A percentile compares a stretch with the other conserved stretches of the same genome.
phyloP scores from a whole-genome alignment of 2,888 invertebrate genomes.

The Acrobasis consociella region DNA sequence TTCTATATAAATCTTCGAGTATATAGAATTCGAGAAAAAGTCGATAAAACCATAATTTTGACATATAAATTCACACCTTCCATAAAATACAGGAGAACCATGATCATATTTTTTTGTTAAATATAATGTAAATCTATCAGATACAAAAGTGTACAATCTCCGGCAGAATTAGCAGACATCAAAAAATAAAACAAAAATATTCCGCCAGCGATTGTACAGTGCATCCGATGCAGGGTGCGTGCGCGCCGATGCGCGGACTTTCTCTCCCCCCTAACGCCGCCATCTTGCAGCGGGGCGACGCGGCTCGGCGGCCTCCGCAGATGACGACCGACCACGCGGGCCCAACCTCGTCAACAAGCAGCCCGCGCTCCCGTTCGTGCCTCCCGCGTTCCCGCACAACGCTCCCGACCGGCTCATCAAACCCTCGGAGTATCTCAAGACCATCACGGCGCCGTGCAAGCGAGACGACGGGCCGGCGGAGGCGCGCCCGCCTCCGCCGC shows the following conservation, averaged over 20 bases:
- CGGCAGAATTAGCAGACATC: neutral
- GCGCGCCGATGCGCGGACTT: constrained; percentile 68
- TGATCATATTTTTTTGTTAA: neutral
- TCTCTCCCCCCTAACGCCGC: constrained; percentile 64
- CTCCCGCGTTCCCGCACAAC: constrained; percentile 93
- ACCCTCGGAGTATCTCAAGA: constrained; percentile 95
- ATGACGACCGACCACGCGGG: constrained; percentile 80
- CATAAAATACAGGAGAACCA: no score
- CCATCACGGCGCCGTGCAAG: constrained; percentile 87
- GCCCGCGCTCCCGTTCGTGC: constrained; percentile 93
- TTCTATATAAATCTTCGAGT: no score
- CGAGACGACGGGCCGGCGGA: constrained; percentile 81
- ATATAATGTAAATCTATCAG: neutral
- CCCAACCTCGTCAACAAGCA: constrained; percentile 91
- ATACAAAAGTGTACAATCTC: constrained; percentile 9
- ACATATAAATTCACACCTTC: constrained; percentile 6
- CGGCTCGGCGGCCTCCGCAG: constrained; percentile 68
- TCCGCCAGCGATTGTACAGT: constrained; percentile 28
- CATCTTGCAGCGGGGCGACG: constrained; percentile 73
- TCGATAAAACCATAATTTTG: no score
- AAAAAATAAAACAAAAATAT: constrained; percentile 22
- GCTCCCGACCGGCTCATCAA: constrained; percentile 94
- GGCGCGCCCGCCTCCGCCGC: constrained; percentile 83
- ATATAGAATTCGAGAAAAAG: no score
- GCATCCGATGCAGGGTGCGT: constrained; percentile 52